A percentile compares a stretch with the other conserved stretches of the same genome.
phyloP scores from a whole-genome alignment of 2,888 invertebrate species.

The Ecdyonurus torrentis region DNA sequence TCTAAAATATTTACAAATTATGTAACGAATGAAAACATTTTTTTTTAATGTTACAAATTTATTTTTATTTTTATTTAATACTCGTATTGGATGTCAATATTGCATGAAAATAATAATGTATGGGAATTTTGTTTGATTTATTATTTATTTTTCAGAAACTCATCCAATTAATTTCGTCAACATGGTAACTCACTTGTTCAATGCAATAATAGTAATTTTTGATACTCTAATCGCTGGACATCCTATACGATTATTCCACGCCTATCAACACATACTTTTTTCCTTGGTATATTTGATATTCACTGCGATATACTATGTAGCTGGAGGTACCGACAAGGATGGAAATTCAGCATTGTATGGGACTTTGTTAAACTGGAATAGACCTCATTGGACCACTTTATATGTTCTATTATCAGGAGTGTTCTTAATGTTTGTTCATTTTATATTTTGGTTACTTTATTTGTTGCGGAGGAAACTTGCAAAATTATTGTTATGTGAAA shows the following conservation, averaged over 20 bases:
- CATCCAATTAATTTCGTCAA: slow-evolving; percentile 30
- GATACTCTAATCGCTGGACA: slow-evolving; percentile 65
- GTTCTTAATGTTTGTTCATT: neutral
- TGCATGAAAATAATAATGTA: neutral
- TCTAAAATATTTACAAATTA: no score
- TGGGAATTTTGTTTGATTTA: neutral
- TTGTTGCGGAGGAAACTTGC: neutral
- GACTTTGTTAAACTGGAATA: slow-evolving; percentile 59
- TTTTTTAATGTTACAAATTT: no score
- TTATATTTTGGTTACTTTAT: neutral
- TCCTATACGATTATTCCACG: slow-evolving; percentile 43
- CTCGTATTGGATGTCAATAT: no score
- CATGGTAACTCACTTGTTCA: slow-evolving; percentile 54
- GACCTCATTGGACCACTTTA: slow-evolving; percentile 26
- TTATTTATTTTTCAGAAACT: neutral
- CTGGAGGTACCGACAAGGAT: slow-evolving; percentile 50
- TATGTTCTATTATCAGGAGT: neutral
- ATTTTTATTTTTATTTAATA: no score
- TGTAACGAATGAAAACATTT: no score
- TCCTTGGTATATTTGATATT: slow-evolving; percentile 49
- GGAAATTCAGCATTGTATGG: slow-evolving; percentile 51
- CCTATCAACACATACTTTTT: slow-evolving; percentile 23
- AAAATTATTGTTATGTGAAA: no score
- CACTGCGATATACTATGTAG: slow-evolving; percentile 47
- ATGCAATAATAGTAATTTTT: slow-evolving; percentile 51